Percentiles rank a stretch among this genome's conserved stretches.
These are phyloP conservation scores for Stomatorhinus ivindoensis DNA, from an alignment of 2,113 vertebrate species.

Conservation along the genomic window DNA sequence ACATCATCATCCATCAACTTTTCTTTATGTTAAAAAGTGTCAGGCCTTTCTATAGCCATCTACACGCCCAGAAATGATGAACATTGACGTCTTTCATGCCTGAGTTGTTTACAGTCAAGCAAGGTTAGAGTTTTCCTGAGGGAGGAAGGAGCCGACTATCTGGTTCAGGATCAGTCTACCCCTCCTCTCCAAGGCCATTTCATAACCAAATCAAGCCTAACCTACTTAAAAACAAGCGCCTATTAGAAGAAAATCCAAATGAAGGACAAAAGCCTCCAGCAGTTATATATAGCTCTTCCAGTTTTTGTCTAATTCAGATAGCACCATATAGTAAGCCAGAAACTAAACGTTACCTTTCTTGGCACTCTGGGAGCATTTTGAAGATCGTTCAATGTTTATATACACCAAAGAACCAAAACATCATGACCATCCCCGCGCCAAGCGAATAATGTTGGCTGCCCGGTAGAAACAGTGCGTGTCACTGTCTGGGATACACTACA, in stretches of 20 bases:
- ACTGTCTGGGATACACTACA: not conserved
- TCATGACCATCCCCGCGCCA: not conserved
- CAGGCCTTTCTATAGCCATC: not conserved
- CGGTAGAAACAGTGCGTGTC: not conserved
- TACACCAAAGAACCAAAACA: not conserved
- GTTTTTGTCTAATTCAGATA: not conserved
- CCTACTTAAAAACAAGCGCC: constrained; percentile 12
- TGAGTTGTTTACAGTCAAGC: constrained; percentile 8
- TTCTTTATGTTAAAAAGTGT: not conserved
- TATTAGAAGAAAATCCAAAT: not conserved
- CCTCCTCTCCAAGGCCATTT: constrained; percentile 20
- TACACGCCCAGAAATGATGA: not conserved
- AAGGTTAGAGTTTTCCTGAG: constrained; percentile 16
- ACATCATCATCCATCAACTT: not conserved
- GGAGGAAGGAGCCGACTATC: constrained; percentile 13
- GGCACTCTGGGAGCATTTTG: not conserved
- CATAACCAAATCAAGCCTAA: constrained; percentile 8
- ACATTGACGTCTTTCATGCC: not conserved
- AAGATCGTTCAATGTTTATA: not conserved
- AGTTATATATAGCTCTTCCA: not conserved
- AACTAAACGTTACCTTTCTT: not conserved
- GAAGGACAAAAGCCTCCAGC: not conserved
- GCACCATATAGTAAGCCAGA: not conserved
- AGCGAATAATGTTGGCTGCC: not conserved
- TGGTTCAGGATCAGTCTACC: constrained; percentile 4